Conservation (phyloP, 2,797 vertebrate species). For the Emys orbicularis region DNA sequence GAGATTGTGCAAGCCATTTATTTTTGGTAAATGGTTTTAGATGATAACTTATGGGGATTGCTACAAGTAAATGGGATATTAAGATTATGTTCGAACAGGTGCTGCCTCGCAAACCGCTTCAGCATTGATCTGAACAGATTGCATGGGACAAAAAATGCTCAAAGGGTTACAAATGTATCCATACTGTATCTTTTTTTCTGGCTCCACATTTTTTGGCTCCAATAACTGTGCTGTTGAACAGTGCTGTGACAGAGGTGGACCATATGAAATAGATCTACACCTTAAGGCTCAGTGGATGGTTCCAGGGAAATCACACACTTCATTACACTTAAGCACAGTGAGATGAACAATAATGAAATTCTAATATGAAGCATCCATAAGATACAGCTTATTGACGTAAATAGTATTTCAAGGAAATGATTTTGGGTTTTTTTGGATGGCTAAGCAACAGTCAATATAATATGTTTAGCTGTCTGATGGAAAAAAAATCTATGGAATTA, state of each 20-base stretch:
- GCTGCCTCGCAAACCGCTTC: constrained; percentile 15
- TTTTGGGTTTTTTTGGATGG: not conserved
- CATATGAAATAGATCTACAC: constrained; percentile 54
- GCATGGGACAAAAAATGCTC: constrained; percentile 4
- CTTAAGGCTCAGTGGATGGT: constrained; percentile 21
- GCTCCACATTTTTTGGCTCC: not conserved
- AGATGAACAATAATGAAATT: constrained; percentile 38
- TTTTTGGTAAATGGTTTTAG: constrained; percentile 14
- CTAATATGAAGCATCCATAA: constrained; percentile 13
- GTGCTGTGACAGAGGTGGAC: constrained; percentile 13
- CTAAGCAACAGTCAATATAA: not conserved
- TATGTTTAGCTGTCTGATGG: not conserved
- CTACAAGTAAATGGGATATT: constrained; percentile 7
- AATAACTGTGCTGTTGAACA: constrained; percentile 11
- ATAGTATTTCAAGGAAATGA: not conserved
- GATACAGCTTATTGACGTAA: constrained; percentile 23
- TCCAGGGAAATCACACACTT: constrained; percentile 52
- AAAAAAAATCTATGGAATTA: not conserved
- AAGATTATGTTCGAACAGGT: constrained; percentile 20
- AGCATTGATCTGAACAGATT: constrained; percentile 18
- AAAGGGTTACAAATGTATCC: not conserved
- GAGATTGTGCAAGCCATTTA: not conserved
- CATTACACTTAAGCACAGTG: constrained; percentile 35
- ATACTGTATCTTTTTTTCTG: constrained; percentile 15
- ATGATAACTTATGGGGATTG: not conserved